These are phyloP conservation scores for Nothoprocta pentlandii DNA, from an alignment of 2,113 vertebrate genomes.

Conservation along the genomic window DNA sequence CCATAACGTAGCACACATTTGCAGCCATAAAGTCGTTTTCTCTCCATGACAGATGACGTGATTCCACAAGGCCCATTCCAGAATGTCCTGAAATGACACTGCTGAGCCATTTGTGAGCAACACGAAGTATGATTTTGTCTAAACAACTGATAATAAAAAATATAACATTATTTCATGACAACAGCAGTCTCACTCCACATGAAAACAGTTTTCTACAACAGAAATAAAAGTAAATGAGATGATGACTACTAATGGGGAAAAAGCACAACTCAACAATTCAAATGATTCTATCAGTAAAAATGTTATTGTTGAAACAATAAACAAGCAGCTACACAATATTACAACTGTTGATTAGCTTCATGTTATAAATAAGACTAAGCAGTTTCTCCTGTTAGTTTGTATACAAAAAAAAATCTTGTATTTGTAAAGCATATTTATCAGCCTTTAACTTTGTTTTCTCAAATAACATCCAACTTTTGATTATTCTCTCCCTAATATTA, in stretches of 20 bases:
- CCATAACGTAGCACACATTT: not conserved
- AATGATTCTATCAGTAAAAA: not conserved
- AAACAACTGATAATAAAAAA: conserved; percentile 45
- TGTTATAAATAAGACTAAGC: not conserved
- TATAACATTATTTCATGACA: not conserved
- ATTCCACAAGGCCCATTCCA: not conserved
- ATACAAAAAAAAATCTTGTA: not conserved
- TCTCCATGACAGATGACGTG: not conserved
- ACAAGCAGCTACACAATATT: not conserved
- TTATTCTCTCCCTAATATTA: not conserved
- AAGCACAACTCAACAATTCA: not conserved
- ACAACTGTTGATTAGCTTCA: not conserved
- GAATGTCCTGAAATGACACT: conserved; percentile 16
- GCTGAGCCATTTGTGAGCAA: conserved; percentile 22
- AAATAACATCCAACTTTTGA: not conserved
- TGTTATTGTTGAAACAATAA: not conserved
- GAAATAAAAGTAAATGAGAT: conserved; percentile 11
- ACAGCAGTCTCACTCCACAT: not conserved
- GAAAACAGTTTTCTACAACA: not conserved
- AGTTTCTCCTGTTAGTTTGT: not conserved
- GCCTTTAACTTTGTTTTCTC: not conserved
- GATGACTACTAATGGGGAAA: not conserved
- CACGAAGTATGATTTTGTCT: conserved; percentile 5
- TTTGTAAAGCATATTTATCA: not conserved
- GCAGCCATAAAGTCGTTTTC: conserved; percentile 4